These are phyloP conservation scores for Caloenas nicobarica DNA, from an alignment of 2,113 vertebrate genomes.

Conservation along the genomic window DNA sequence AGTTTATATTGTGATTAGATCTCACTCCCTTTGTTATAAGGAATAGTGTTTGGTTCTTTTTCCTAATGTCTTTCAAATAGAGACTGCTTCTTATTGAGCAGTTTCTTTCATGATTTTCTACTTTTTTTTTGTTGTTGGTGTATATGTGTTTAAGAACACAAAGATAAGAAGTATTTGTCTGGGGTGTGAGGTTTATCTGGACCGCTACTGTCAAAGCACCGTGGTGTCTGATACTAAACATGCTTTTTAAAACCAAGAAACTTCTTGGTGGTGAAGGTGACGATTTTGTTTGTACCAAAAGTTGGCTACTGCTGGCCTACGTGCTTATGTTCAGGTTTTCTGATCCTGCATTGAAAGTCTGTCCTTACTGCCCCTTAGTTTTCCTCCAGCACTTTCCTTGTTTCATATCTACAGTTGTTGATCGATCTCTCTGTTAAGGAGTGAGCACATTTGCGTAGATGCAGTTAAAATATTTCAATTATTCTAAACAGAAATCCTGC, in stretches of 20 bases:
- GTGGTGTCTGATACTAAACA: background rate
- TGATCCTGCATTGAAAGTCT: background rate
- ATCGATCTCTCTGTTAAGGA: background rate
- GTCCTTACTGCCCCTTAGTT: background rate
- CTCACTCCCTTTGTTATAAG: background rate
- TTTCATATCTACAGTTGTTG: background rate
- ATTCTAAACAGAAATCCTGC: background rate
- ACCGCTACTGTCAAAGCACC: background rate
- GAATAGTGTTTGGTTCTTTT: background rate
- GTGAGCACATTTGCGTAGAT: background rate
- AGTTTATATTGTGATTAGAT: background rate
- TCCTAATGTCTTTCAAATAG: background rate
- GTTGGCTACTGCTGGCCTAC: background rate
- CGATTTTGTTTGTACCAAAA: background rate
- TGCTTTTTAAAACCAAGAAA: background rate
- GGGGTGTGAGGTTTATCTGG: background rate
- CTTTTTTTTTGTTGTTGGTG: background rate
- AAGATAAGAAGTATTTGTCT: background rate
- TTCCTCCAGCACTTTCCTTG: background rate
- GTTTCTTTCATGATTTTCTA: background rate
- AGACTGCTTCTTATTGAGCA: background rate
- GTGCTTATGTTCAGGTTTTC: background rate
- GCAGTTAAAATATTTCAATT: background rate
- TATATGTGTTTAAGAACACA: background rate
- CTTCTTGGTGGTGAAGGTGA: background rate